A percentile compares a stretch with the other conserved stretches of the same genome.
Conservation (phyloP, 2,113 vertebrate species). For the Datnioides undecimradiatus region DNA sequence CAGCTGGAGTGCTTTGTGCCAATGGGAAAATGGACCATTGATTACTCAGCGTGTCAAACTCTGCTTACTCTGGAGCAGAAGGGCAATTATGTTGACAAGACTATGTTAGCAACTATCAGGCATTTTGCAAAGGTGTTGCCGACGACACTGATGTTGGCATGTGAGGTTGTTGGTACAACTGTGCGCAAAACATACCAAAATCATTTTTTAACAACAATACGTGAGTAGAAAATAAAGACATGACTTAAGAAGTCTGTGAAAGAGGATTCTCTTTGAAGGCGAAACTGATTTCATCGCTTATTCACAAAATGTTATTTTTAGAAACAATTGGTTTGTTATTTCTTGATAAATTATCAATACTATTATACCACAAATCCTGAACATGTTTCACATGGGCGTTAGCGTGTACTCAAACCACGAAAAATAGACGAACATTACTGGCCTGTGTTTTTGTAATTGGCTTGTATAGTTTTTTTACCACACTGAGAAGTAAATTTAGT, state of each 20-base stretch:
- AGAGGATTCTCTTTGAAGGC: background rate
- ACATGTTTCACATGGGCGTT: too few species aligned
- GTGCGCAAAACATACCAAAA: background rate
- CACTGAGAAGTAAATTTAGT: too few species aligned
- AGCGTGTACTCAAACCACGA: too few species aligned
- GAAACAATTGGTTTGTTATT: background rate
- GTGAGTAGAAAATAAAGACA: background rate
- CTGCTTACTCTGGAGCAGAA: conserved; percentile 33
- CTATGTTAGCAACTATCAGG: conserved; percentile 24
- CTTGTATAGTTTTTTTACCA: too few species aligned
- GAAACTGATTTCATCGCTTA: too few species aligned
- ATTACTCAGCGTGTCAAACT: conserved; percentile 55
- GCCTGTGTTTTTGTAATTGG: too few species aligned
- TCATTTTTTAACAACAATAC: too few species aligned
- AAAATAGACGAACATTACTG: too few species aligned
- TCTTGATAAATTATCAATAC: too few species aligned
- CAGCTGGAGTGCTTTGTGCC: conserved; percentile 45
- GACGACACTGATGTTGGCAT: conserved; percentile 18
- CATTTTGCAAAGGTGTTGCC: background rate
- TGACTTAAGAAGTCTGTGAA: background rate
- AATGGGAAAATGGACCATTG: conserved; percentile 39
- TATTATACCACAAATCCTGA: too few species aligned
- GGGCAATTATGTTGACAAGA: conserved; percentile 48
- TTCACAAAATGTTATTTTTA: background rate
- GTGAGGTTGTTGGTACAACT: conserved; percentile 9